Base-by-base conservation (phyloP, 2,113 vertebrate genomes). In the Spermophilus dauricus region DNA sequence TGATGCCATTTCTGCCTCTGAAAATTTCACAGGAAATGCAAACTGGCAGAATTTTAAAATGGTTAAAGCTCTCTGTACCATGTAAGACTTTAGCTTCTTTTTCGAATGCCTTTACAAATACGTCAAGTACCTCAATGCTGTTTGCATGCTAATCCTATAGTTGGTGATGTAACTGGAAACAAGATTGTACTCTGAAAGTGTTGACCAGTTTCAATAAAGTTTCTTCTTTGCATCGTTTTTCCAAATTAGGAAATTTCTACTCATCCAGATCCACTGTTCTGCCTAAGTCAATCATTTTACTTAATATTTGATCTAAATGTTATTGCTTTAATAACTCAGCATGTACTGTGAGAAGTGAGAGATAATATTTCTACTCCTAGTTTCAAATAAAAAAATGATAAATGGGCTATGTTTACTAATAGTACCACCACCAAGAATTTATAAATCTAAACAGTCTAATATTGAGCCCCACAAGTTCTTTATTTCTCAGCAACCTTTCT, bases 361-460 rank as follows among this genome's bases (percentile, higher is more conserved):
- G 24, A 80, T 89, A 51, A 42, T 94, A 85, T 78, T 89, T 89
- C 61, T 18, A 78, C 18, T 81, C 37, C 58, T 34, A 94, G 1
- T 72, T 96, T 94, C 85, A 95, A 94, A 81, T 82, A 80, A 72
- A 95, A 45, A 95, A 58, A 14, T 88, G 72, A 88, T 20, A 90
- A 91, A 63, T 53, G 32, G 34, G 2, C 26, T 88, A 22, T 90
- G 56, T 82, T 92, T 97, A 83, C 65, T 90, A 78, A 88, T 39
- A 78, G 28, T 94, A 5, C 34, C 77, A 77, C 18, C 32, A 86
- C 16, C 37, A 86, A 78, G 51, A 85, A 95, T 95, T 88, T 90
- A 67, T 93, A 91, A 94, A 90, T 73, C 17, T 88, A 58, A 78
- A 37, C 0, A 72, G 24, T 42, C 32, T 70, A 37, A 89, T 75